Percentiles rank a stretch among this genome's conserved stretches.
phyloP scores from a whole-genome alignment of 2,797 vertebrate species.

The Argentina silus region DNA sequence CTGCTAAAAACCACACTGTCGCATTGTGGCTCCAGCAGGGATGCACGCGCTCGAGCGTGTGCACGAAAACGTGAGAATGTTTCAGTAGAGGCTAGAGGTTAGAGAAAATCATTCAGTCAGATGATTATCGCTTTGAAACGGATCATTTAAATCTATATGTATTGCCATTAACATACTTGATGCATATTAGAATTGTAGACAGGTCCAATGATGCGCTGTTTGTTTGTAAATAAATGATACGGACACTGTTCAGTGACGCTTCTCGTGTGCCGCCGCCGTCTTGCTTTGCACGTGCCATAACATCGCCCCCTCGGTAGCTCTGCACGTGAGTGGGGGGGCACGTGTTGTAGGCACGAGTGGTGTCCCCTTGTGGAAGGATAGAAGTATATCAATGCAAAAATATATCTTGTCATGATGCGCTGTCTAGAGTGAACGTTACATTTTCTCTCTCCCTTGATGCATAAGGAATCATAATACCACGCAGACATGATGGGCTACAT shows the following conservation, averaged over 20 bases:
- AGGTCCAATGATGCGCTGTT: not conserved
- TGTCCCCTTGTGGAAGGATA: conserved; percentile 8
- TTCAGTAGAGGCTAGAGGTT: not conserved
- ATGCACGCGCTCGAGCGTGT: conserved; percentile 28
- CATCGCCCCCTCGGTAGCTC: conserved; percentile 57
- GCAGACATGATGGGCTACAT: too few relatives aligned
- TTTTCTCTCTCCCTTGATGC: too few relatives aligned
- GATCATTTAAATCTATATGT: too few relatives aligned
- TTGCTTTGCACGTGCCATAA: conserved; percentile 52
- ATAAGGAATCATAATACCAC: too few relatives aligned
- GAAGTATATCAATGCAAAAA: not conserved
- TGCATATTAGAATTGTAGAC: too few relatives aligned
- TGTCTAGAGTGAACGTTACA: not conserved
- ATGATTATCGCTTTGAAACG: not conserved
- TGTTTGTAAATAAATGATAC: not conserved
- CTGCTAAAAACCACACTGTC: conserved; percentile 12
- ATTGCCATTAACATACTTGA: too few relatives aligned
- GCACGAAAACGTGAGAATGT: conserved; percentile 46
- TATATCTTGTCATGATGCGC: not conserved
- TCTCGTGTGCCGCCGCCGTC: conserved; percentile 13
- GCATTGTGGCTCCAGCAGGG: conserved; percentile 3
- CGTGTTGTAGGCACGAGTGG: conserved; percentile 67
- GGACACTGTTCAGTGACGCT: conserved; percentile 24
- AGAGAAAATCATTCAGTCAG: not conserved
- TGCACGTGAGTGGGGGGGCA: conserved; percentile 64